Evolutionary conservation across 2,797 vertebrate genomes (phyloP), one percentile per base, ranked within the genome.

Genomic region (Huso huso): DNA sequence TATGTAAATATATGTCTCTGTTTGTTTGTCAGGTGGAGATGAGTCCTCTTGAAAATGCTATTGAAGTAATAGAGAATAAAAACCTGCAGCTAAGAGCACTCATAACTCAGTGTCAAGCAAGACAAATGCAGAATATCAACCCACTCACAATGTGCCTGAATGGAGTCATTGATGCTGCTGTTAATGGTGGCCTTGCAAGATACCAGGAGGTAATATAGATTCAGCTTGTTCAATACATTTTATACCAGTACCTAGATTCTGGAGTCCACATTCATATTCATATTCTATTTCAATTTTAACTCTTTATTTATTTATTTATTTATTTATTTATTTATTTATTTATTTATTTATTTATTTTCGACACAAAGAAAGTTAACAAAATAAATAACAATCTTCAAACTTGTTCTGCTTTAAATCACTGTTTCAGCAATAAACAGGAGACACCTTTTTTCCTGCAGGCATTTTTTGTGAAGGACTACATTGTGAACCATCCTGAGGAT

Each of bases 101-200:
- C 76, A 97, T 97, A 76, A 89, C 91, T 64, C 96, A 98, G 78
- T 98, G 95, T 82, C 95, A 98, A 79, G 91, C 89, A 68, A 83
- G 95, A 70, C 95, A 97, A 84, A 96, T 98, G 94, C 93, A 94
- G 82, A 99, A 97, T 81, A 89, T 97, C 84, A 98, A 96, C 86
- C 96, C 96, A 9, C 91, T 99, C 76, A 99, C 95, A 62, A 98
- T 98, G 96, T 98, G 95, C 85, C 92, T 99, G 75, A 99, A 99
- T 48, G 96, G 96, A 69, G 96, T 99, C 73, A 95, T 99, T 70
- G 96, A 99, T 69, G 96, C 96, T 4, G 96, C 96, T 2, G 96
- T 99, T 78, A 99, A 99, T 60, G 96, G 96, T 49, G 96, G 96
- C 9, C 91, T 99, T 74, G 90, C 96, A 72, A 92, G 96, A 76